phyloP scores from a whole-genome alignment of 1,140 invertebrate species.

The Hylaeus volcanicus region DNA sequence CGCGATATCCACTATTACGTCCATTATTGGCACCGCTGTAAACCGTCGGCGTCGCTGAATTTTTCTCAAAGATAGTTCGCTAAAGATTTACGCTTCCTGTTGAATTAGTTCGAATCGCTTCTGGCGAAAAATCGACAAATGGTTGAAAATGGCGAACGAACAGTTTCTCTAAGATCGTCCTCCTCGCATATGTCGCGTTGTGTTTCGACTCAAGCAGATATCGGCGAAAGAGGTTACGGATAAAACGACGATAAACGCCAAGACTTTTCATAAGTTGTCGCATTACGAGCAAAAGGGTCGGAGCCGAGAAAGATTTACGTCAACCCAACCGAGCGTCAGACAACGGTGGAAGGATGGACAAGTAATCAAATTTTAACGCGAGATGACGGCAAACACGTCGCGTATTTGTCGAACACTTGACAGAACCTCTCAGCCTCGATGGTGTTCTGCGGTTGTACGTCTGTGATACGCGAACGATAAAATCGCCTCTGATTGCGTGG shows the following conservation, averaged over 20 bases:
- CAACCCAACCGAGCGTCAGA: slow-evolving; percentile 40
- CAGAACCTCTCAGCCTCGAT: slow-evolving; percentile 59
- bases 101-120: neutral
- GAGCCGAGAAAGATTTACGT: slow-evolving; percentile 53
- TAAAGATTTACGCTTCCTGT: neutral
- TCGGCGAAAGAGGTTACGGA: slow-evolving; percentile 11
- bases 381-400: slow-evolving; percentile 61
- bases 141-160: neutral
- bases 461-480: slow-evolving; percentile 48
- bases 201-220: neutral
- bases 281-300: neutral
- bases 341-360: slow-evolving; percentile 25
- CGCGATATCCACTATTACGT: neutral
- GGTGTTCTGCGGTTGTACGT: slow-evolving; percentile 55
- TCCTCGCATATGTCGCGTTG: neutral
- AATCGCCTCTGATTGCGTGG: slow-evolving; percentile 21
- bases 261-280: slow-evolving; percentile 52
- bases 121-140: neutral
- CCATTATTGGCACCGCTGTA: too few relatives aligned
- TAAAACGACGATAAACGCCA: slow-evolving; percentile 31
- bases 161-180: neutral
- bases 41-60: too few relatives aligned
- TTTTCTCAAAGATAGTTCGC: neutral
- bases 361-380: slow-evolving; percentile 66
- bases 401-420: slow-evolving; percentile 64